Evolutionary conservation across 1,140 invertebrate species (phyloP).

Genomic region (Macrotrachela quadricornifera): DNA sequence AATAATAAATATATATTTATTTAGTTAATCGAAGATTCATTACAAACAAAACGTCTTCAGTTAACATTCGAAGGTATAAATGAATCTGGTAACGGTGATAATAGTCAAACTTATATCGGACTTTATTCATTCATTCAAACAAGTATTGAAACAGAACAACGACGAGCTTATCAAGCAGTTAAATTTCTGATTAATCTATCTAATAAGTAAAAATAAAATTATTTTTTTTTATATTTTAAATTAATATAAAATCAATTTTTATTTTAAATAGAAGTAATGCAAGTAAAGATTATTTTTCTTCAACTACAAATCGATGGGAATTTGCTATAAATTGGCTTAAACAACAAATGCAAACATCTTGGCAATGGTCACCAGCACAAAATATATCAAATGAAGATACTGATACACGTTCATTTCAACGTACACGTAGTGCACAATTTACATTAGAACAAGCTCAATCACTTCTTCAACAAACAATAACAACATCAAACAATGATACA

Average conservation of each 20-base stretch:
- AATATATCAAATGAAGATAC: slow-evolving; percentile 33
- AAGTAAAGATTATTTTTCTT: slow-evolving; percentile 30
- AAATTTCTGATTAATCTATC: slow-evolving; percentile 32
- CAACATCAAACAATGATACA: no score
- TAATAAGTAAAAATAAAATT: slow-evolving; percentile 19
- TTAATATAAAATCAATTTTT: neutral
- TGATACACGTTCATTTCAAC: slow-evolving; percentile 32
- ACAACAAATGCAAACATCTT: slow-evolving; percentile 19
- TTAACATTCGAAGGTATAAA: slow-evolving; percentile 26
- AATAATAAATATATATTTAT: slow-evolving; percentile 9
- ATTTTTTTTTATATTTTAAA: neutral
- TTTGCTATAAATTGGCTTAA: slow-evolving; percentile 36
- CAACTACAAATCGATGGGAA: slow-evolving; percentile 32
- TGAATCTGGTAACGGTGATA: slow-evolving; percentile 13
- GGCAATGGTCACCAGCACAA: slow-evolving; percentile 13
- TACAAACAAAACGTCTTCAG: slow-evolving; percentile 25
- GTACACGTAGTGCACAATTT: slow-evolving; percentile 32
- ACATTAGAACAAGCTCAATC: no score
- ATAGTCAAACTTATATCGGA: neutral
- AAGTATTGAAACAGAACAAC: slow-evolving; percentile 27
- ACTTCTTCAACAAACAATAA: no score
- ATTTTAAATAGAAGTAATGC: slow-evolving; percentile 10
- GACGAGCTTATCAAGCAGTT: slow-evolving; percentile 33
- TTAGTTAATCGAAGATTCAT: slow-evolving; percentile 26
- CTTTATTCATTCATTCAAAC: neutral